A percentile compares a stretch with the other conserved stretches of the same genome.
Evolutionary conservation across 2,797 vertebrate genomes (phyloP).

Genomic region (Sciaenops ocellatus): DNA sequence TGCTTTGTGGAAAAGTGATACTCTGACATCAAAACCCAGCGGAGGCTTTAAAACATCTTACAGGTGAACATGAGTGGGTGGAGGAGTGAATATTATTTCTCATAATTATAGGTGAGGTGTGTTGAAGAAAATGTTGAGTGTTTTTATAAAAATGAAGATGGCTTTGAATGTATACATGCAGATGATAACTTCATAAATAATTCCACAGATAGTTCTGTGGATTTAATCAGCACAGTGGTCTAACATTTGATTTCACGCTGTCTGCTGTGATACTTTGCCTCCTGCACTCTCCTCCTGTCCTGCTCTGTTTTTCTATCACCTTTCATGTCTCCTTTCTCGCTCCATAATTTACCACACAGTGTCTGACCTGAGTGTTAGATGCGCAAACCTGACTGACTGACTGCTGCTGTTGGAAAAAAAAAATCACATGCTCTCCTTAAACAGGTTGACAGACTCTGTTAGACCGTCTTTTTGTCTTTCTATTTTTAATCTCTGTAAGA

Average conservation of each 20-base stretch:
- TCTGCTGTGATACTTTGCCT: neutral
- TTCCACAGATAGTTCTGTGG: neutral
- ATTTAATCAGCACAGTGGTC: conserved; percentile 20
- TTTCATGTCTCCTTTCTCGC: conserved; percentile 28
- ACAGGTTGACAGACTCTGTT: conserved; percentile 37
- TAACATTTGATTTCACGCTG: conserved; percentile 21
- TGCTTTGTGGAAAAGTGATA: too few species aligned
- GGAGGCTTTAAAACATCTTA: too few species aligned
- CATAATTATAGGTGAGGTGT: neutral
- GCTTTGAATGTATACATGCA: neutral
- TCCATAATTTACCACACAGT: conserved; percentile 28
- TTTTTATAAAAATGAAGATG: neutral
- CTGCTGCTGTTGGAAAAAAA: neutral
- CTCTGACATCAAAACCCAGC: neutral
- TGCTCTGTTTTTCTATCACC: conserved; percentile 21
- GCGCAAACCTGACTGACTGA: conserved; percentile 17
- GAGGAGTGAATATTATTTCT: neutral
- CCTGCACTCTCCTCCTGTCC: neutral
- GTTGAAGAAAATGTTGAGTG: too few species aligned
- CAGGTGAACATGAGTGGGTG: too few species aligned
- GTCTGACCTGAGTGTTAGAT: conserved; percentile 32
- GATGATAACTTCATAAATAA: conserved; percentile 12
- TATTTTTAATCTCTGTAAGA: conserved; percentile 60
- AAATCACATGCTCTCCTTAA: conserved; percentile 34
- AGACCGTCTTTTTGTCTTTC: conserved; percentile 46